phyloP scores from a whole-genome alignment of 2,113 vertebrate genomes.

The Reinhardtius hippoglossoides region DNA sequence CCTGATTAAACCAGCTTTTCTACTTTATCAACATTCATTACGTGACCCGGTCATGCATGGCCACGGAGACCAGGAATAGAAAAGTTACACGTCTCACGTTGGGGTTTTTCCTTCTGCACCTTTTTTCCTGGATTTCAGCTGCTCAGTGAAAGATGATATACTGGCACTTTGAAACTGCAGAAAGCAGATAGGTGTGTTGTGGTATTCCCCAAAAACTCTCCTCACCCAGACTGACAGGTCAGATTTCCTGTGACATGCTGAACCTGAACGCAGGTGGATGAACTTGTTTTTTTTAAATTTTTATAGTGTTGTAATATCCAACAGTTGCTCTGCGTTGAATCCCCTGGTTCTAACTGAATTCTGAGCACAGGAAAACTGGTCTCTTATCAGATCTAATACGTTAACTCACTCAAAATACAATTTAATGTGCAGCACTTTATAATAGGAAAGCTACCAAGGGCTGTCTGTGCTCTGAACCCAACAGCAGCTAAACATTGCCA shows the following conservation, averaged over 20 bases:
- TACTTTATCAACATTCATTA: slow-evolving; percentile 83
- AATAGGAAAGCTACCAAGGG: slow-evolving; percentile 9
- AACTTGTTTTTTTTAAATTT: neutral
- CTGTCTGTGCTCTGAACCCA: neutral
- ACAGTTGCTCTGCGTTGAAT: neutral
- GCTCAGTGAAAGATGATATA: slow-evolving; percentile 49
- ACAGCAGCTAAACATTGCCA: slow-evolving; percentile 71
- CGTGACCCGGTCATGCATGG: slow-evolving; percentile 75
- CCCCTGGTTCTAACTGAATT: neutral
- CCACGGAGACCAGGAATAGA: slow-evolving; percentile 39
- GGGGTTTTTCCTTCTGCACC: slow-evolving; percentile 55
- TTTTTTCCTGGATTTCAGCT: slow-evolving; percentile 36
- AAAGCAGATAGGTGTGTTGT: slow-evolving; percentile 1
- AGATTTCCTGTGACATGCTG: slow-evolving; percentile 9
- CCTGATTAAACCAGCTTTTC: slow-evolving; percentile 81
- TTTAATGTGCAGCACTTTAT: slow-evolving; percentile 2
- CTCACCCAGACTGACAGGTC: neutral
- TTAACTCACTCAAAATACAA: neutral
- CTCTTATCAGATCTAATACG: neutral
- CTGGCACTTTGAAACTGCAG: slow-evolving; percentile 15
- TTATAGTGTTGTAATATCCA: neutral
- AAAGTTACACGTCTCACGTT: slow-evolving; percentile 58
- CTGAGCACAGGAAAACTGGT: neutral
- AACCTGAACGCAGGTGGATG: slow-evolving; percentile 39
- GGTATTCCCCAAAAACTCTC: slow-evolving; percentile 67